Evolutionary conservation across 2,888 invertebrate species (phyloP), one percentile per base, ranked within the genome.

Genomic region (Hedychridium roseum): DNA sequence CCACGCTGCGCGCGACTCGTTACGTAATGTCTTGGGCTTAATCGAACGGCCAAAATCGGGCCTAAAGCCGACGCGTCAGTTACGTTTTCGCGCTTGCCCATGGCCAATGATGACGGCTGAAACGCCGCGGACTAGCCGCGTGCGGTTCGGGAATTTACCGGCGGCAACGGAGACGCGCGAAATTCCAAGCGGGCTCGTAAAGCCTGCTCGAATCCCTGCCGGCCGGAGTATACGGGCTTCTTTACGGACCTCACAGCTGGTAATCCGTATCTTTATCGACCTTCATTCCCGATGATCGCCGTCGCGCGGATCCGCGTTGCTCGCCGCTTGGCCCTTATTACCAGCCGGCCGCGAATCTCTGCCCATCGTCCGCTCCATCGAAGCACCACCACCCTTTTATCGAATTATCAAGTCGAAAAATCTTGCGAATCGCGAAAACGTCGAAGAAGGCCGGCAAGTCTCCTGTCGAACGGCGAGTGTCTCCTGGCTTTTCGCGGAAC

Each of bases 261-360:
- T 70, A 73, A 73, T 73, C 71, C 66, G 64, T 55, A 65, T 66
- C 66, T 72, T 72, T 73, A 71, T 72, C 64, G 68, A 62, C 64
- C 60, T 70, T 68, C 62, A 64, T 57, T 55, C 62, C 59, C 28
- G 31, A 39, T 43, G 43, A 57, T 68, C 59, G 62, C 63, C 60
- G 60, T 55, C 48, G 41, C 30, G 36, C 34, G 45, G 47, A 57
- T 57, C 49, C 47, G 39, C 34, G 9, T 31, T 3, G 18, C 20
- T 42, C 11, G 4, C 44, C 32, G 16, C 11, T 41, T 26, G 38
- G 16, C 27, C 52, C 50, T 49, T 55, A 53, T 61, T 50, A 38
- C 49, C 41, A 48, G 27, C 30, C 16, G 2, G 28, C 21, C 23
- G 31, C 7, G 7, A 16, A 4, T 32, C n/a, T 27, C 11, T 11